Conservation (phyloP, 1,140 invertebrate genomes). For the Dreissena polymorpha region DNA sequence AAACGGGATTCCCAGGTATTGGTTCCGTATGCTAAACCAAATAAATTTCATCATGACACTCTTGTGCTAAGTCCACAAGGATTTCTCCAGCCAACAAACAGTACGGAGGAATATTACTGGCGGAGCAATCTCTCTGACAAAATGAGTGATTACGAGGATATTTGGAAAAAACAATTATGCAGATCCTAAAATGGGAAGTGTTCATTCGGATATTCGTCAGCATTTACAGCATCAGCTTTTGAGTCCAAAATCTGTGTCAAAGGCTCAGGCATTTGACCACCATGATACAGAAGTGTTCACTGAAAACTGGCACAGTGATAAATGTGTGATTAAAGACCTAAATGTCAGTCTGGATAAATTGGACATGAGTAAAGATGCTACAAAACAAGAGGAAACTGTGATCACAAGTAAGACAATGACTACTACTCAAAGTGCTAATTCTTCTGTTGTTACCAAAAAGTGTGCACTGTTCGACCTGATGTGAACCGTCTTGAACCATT, state of each 20-base stretch:
- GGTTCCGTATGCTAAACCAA: slow-evolving; percentile 51
- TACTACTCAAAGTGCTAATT: too few species aligned
- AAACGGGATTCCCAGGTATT: slow-evolving; percentile 36
- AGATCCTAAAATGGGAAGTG: slow-evolving; percentile 53
- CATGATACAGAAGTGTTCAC: slow-evolving; percentile 23
- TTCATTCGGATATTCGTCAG: slow-evolving; percentile 45
- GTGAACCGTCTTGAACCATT: too few species aligned
- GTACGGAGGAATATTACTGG: slow-evolving; percentile 84
- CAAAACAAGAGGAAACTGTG: slow-evolving; percentile 6
- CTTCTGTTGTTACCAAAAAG: too few species aligned
- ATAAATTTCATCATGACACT: slow-evolving; percentile 19
- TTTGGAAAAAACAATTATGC: slow-evolving; percentile 84
- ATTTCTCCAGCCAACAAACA: slow-evolving; percentile 79
- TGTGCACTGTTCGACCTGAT: too few species aligned
- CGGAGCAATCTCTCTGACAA: slow-evolving; percentile 93
- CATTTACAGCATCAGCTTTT: slow-evolving; percentile 40
- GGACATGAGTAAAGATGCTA: slow-evolving; percentile 3
- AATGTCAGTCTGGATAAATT: slow-evolving; percentile 42
- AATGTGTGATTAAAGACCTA: slow-evolving; percentile 23
- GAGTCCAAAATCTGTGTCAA: slow-evolving; percentile 21
- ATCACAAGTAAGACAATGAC: too few species aligned
- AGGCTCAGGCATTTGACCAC: slow-evolving; percentile 11
- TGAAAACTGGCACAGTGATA: slow-evolving; percentile 46
- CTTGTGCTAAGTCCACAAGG: background rate
- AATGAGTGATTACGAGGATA: slow-evolving; percentile 96